Percentiles rank a stretch among this genome's conserved stretches.
phyloP scores from a whole-genome alignment of 2,797 vertebrate species.

The Brachyalestes nurse region DNA sequence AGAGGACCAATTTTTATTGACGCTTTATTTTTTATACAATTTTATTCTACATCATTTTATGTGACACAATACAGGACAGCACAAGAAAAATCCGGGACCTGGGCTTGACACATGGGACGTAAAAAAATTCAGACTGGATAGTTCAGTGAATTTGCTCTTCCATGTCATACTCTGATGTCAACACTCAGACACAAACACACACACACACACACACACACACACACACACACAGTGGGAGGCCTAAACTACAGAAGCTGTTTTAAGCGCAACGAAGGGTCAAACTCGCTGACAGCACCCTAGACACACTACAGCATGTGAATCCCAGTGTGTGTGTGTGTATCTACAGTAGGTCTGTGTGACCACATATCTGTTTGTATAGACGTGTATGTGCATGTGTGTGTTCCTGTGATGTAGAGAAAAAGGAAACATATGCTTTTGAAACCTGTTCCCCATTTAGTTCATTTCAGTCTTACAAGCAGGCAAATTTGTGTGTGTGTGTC shows the following conservation, averaged over 20 bases:
- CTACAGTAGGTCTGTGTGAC: not conserved
- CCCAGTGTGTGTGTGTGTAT: constrained; percentile 20
- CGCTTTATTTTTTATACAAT: no score
- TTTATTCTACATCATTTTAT: no score
- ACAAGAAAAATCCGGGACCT: not conserved
- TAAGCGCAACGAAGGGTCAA: constrained; percentile 23
- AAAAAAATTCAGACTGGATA: not conserved
- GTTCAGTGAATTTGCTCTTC: constrained; percentile 14
- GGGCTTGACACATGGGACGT: not conserved
- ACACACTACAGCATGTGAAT: constrained; percentile 28
- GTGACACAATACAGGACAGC: not conserved
- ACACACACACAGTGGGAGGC: constrained; percentile 56
- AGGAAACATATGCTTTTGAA: constrained; percentile 18
- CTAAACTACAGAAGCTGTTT: constrained; percentile 25
- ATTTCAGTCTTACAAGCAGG: not conserved
- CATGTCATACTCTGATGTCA: constrained; percentile 36
- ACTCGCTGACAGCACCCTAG: constrained; percentile 21
- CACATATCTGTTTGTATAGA: not conserved
- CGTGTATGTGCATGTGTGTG: constrained; percentile 1
- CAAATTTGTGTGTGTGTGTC: not conserved
- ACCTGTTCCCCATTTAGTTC: constrained; percentile 9
- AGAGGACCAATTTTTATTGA: no score
- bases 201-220: constrained; percentile 63
- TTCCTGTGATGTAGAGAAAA: constrained; percentile 3
- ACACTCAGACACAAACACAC: constrained; percentile 46